Conservation (phyloP, 2,888 invertebrate genomes). For the Polydrusus cervinus region DNA sequence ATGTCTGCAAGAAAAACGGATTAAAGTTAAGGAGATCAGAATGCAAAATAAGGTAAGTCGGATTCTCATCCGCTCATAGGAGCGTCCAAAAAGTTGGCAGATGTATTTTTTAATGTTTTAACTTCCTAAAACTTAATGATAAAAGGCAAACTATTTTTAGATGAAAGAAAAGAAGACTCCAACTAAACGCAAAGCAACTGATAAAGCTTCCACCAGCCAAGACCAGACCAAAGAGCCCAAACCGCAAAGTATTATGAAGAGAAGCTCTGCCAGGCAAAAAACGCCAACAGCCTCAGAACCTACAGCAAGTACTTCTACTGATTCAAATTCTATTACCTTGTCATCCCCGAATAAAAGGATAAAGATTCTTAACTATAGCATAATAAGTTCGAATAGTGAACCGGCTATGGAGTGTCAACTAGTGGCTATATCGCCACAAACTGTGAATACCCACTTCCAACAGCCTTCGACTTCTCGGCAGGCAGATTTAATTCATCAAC, state of each 20-base stretch:
- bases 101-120: neutral
- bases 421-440: conserved; percentile 21
- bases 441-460: neutral
- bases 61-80: too few relatives aligned
- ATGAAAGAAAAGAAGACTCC: neutral
- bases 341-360: conserved; percentile 8
- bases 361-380: conserved; percentile 17
- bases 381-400: conserved; percentile 5
- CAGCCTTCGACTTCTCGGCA: conserved; percentile 41
- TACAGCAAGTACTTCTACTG: neutral
- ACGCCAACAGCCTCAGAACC: neutral
- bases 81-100: too few relatives aligned
- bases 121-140: neutral
- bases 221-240: neutral
- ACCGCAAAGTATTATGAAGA: conserved; percentile 13
- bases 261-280: neutral
- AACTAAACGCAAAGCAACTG: neutral
- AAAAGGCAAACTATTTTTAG: neutral
- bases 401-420: neutral
- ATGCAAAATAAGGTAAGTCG: conserved; percentile 43
- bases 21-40: conserved; percentile 56
- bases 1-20: conserved; percentile 58
- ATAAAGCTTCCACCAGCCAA: neutral
- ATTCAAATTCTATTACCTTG: neutral
- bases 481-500: conserved; percentile 31